Base-by-base conservation (phyloP, 2,888 invertebrate genomes). In the Megaustenia siamemsis region DNA sequence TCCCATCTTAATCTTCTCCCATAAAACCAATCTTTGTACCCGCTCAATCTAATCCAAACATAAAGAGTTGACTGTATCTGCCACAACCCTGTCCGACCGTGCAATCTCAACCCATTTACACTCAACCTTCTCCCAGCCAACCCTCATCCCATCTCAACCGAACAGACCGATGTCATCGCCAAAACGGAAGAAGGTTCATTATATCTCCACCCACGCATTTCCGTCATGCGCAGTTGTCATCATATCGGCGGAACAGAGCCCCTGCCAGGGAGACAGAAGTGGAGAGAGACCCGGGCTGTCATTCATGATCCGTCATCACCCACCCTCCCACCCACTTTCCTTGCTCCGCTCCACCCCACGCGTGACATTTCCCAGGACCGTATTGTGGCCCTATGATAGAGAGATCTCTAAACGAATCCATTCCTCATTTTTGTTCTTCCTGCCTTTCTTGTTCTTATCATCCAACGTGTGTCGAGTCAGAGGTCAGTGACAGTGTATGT, bases 201-300 rank as follows among this genome's bases (percentile, higher is more conserved):
- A 35, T 68, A 68, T 35, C 8, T 2, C 38, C 68, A 68, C 38
- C 38, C 35, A 68, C 32, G 68, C 68, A 10, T 32, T 38, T 68
- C 68, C 68, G 38, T 12, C 68, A 68, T 35, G 68, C 68, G 38
- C 68, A 68, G 68, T 68, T 35, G 21, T 32, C 68, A 18, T 38
- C 68, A 68, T 3, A 5, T 68, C 18, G 38, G 68, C 68, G 35
- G 35, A 68, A 68, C 68, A 38, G 68, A 38, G 32, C 68, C 35
- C 68, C 38, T 38, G 38, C 68, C 1, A 32, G 18, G 38, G 35
- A 38, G 68, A 68, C 68, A 35, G 1, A 38, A 68, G 68, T 68
- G 12, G 35, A 35, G 3, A 68, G 68, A 68, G 21, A 38, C 32
- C 6, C 32, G 68, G 38, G 68, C 68, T 68, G 68, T 68, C 68